Evolutionary conservation across 2,797 vertebrate species (phyloP), one percentile per base, ranked within the genome.

Genomic region (Microhierax caerulescens): DNA sequence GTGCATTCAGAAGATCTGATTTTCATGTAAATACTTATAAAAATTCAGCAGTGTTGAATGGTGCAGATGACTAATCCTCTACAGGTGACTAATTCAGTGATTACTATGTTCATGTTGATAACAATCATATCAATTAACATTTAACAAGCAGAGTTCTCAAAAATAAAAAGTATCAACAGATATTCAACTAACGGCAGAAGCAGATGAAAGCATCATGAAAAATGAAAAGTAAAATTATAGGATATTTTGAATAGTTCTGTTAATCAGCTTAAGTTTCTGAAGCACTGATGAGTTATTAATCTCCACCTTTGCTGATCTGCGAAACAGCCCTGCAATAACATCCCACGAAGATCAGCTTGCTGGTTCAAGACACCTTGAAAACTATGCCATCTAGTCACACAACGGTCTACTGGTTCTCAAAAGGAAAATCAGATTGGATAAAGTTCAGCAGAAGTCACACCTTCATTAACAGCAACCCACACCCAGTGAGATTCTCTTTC

Each of bases 81-180:
- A 83, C 72, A 93, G 94, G 64, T 95, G 95, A 95, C 79, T 95
- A 93, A 94, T 74, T 93, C 88, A 78, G 82, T 88, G 82, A 95
- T 94, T 83, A 84, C 65, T 92, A 77, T 80, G 75, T 74, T 96
- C 64, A 60, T 68, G 53, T 64, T 91, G 81, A 65, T 91, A 95
- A 91, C 60, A 88, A 94, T 57, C 89, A 56, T 80, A 95, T 84
- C 82, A 84, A 93, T 91, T 94, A 95, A 93, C 77, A 88, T 91
- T 95, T 95, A 96, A 95, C 72, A 94, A 93, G 50, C 72, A 91
- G 76, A 94, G 36, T 45, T 95, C 63, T 95, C 82, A 94, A 68
- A 96, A 94, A 11, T 22, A 67, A 67, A 68, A 82, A 59, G n/a
- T 56, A 87, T 25, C 9, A 74, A 76, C 63, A 80, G 64, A 87